A percentile compares a stretch with the other conserved stretches of the same genome.
Evolutionary conservation across 2,113 vertebrate genomes (phyloP).

Genomic region (Rhombomys opimus): DNA sequence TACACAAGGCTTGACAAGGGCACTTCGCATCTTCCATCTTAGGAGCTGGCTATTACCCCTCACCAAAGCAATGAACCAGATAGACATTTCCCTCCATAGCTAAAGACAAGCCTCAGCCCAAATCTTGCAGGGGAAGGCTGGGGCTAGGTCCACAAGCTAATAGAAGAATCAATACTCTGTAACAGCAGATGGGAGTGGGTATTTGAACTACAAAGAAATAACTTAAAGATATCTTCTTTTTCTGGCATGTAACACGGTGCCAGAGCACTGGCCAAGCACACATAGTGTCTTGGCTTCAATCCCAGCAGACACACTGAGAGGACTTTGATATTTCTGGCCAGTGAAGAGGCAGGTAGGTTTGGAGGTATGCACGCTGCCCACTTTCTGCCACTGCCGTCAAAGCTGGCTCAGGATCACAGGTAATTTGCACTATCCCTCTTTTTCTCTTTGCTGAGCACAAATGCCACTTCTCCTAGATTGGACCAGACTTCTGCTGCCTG

Average conservation of each 20-base stretch:
- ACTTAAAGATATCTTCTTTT: background rate
- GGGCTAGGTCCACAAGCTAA: background rate
- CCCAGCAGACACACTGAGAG: background rate
- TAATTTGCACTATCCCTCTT: conserved; percentile 49
- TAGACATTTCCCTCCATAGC: background rate
- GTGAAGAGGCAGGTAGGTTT: background rate
- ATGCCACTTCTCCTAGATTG: conserved; percentile 53
- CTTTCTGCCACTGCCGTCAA: background rate
- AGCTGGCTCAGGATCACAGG: conserved; percentile 2
- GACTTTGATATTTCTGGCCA: background rate
- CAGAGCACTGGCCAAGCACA: no score
- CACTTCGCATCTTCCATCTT: background rate
- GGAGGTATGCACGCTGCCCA: no score
- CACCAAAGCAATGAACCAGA: background rate
- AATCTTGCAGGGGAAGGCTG: background rate
- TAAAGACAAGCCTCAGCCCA: background rate
- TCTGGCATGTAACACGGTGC: background rate
- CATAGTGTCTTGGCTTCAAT: background rate
- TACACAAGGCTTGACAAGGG: no score
- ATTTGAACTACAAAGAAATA: background rate
- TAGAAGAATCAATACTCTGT: background rate
- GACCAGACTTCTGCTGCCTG: conserved; percentile 31
- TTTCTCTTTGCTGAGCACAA: conserved; percentile 69
- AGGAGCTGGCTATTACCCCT: background rate
- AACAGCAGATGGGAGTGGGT: background rate